Conservation (phyloP, 2,888 invertebrate species). For the Synanthedon myopaeformis region DNA sequence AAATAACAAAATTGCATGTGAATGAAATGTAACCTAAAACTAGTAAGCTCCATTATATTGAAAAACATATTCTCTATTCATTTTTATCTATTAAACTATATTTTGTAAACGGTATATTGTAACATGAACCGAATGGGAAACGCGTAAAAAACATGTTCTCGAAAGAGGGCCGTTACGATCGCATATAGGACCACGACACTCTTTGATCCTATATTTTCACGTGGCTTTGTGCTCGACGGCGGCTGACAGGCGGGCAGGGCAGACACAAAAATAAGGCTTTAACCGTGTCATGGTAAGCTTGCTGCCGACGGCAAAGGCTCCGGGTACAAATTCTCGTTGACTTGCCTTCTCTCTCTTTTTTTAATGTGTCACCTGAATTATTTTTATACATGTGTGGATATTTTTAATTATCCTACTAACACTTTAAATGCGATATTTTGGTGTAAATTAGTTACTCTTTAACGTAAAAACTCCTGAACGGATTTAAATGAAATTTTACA, state of each 20-base stretch:
- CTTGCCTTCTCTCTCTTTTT: slow-evolving; percentile 42
- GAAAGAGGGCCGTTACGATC: not conserved
- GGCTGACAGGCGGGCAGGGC: slow-evolving; percentile 65
- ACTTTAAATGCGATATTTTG: no score
- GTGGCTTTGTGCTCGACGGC: slow-evolving; percentile 63
- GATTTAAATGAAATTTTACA: no score
- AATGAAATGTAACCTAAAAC: no score
- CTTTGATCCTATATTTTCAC: slow-evolving; percentile 68
- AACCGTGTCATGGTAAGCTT: slow-evolving; percentile 68
- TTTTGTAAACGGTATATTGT: not conserved
- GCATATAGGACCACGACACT: slow-evolving; percentile 39
- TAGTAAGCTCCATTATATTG: no score
- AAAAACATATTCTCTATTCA: no score
- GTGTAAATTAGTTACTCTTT: no score
- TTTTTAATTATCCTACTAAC: no score
- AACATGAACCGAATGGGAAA: not conserved
- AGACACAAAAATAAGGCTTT: slow-evolving; percentile 70
- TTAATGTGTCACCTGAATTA: slow-evolving; percentile 19
- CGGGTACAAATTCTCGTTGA: slow-evolving; percentile 61
- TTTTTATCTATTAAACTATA: no score
- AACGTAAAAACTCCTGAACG: no score
- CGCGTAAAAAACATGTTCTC: not conserved
- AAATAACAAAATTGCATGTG: no score
- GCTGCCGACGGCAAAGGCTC: slow-evolving; percentile 67
- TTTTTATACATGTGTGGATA: not conserved